phyloP scores from a whole-genome alignment of 2,888 invertebrate species.

The Apoderus coryli region DNA sequence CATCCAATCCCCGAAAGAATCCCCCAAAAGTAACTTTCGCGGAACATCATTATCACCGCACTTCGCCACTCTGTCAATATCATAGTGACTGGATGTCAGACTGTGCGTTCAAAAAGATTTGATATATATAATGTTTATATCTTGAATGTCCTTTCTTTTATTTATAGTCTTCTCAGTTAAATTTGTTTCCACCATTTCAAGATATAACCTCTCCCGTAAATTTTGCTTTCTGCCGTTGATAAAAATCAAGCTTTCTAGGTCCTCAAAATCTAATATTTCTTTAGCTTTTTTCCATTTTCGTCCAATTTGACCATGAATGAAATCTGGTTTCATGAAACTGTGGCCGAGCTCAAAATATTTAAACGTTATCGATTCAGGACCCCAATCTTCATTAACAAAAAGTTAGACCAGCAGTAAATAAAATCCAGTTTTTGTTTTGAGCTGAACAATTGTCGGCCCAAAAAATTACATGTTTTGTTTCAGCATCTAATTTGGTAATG shows the following conservation, averaged over 20 bases:
- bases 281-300: conserved; percentile 12
- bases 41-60: too few species aligned
- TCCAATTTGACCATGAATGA: conserved; percentile 15
- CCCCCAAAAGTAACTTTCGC: too few species aligned
- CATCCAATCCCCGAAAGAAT: too few species aligned
- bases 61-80: too few species aligned
- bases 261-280: conserved; percentile 6
- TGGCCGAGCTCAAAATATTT: conserved; percentile 16
- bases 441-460: conserved; percentile 10
- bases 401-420: conserved; percentile 7
- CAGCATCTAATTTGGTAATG: conserved; percentile 4
- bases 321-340: conserved; percentile 14
- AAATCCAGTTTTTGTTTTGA: conserved; percentile 4
- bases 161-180: too few species aligned
- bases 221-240: too few species aligned
- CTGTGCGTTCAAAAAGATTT: too few species aligned
- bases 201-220: too few species aligned
- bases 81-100: too few species aligned
- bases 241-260: conserved; percentile 4
- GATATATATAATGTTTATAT: too few species aligned
- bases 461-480: conserved; percentile 6
- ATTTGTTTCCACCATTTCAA: too few species aligned
- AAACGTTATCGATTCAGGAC: conserved; percentile 11
- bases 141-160: too few species aligned
- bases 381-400: conserved; percentile 9